phyloP scores from a whole-genome alignment of 2,113 vertebrate genomes.

The Athene cunicularia region DNA sequence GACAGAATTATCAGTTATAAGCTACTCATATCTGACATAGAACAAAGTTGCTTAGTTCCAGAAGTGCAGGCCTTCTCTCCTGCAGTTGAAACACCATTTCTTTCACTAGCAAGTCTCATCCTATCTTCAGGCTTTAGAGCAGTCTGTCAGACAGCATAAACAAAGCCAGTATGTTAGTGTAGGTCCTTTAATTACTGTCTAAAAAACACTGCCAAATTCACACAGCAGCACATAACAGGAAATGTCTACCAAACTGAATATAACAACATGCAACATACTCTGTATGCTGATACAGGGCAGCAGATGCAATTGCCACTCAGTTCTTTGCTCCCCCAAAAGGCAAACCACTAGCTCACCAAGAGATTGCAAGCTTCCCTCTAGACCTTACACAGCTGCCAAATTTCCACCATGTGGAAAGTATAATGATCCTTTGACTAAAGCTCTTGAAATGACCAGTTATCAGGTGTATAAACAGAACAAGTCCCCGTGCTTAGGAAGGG shows the following conservation, averaged over 20 bases:
- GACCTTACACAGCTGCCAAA: background rate
- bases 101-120: background rate
- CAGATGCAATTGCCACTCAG: background rate
- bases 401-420: background rate
- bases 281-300: background rate
- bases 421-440: background rate
- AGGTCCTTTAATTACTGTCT: background rate
- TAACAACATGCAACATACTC: too few species aligned
- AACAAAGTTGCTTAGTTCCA: background rate
- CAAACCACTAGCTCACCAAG: background rate
- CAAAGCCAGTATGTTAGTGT: too few species aligned
- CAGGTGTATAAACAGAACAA: background rate
- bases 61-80: background rate
- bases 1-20: background rate
- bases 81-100: background rate
- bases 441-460: background rate
- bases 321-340: background rate
- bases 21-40: background rate
- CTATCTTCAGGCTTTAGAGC: background rate
- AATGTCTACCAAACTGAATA: background rate
- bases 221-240: background rate
- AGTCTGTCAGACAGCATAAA: background rate
- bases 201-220: background rate
- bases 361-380: background rate
- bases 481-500: background rate